Conservation (phyloP, 2,113 vertebrate genomes). For the Phalacrocorax brasilianus region DNA sequence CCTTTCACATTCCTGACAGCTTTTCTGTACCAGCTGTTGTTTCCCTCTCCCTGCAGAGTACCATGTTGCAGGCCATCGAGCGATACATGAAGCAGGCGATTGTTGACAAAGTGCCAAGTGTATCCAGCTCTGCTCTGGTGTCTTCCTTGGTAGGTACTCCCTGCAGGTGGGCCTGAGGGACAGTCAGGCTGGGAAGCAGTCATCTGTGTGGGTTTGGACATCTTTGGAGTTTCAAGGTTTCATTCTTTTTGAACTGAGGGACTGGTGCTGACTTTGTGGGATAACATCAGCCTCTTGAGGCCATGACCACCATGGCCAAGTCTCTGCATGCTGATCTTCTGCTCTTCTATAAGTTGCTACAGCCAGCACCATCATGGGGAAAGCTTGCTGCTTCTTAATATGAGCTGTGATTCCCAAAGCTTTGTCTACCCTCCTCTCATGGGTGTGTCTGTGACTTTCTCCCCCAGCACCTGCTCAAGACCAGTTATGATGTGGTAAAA, state of each 20-base stretch:
- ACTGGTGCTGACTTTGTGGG: neutral
- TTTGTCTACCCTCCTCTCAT: neutral
- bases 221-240: neutral
- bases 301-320: neutral
- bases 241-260: neutral
- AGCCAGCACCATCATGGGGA: neutral
- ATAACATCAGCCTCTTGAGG: neutral
- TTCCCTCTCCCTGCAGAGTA: slow-evolving; percentile 68
- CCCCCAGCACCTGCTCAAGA: slow-evolving; percentile 79
- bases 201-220: neutral
- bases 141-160: slow-evolving; percentile 77
- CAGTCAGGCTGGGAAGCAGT: neutral
- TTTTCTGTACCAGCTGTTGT: neutral
- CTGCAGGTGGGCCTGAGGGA: neutral
- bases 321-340: neutral
- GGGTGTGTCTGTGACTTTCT: neutral
- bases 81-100: slow-evolving; percentile 86
- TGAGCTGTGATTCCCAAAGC: neutral
- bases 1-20: neutral
- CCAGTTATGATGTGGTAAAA: slow-evolving; percentile 82
- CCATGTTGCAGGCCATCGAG: slow-evolving; percentile 83
- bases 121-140: slow-evolving; percentile 84
- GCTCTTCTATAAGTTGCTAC: neutral
- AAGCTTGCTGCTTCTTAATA: neutral
- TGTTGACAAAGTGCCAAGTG: slow-evolving; percentile 83